Conservation (phyloP, 2,797 vertebrate species). For the Gila robusta region DNA sequence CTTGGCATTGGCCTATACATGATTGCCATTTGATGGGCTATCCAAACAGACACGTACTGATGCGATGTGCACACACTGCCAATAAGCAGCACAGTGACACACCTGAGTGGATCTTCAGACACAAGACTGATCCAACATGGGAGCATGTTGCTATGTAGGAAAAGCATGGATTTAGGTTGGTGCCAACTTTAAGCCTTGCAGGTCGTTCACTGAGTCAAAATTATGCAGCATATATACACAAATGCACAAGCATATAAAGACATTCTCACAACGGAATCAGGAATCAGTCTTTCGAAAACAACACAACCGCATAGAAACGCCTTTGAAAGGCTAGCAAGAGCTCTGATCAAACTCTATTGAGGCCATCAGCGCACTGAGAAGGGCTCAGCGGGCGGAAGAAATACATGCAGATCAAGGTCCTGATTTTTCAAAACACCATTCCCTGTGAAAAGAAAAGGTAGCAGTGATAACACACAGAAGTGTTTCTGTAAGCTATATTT, state of each 20-base stretch:
- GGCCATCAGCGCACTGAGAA: conserved; percentile 28
- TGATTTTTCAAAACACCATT: conserved; percentile 34
- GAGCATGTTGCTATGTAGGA: background rate
- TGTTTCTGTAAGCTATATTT: conserved; percentile 66
- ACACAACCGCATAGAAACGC: background rate
- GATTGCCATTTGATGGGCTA: conserved; percentile 34
- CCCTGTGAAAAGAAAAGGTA: conserved; percentile 31
- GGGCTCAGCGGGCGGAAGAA: conserved; percentile 1
- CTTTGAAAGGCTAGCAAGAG: conserved; percentile 22
- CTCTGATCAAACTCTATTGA: conserved; percentile 37
- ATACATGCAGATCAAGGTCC: conserved; percentile 40
- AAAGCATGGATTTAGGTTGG: background rate
- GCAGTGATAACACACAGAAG: conserved; percentile 8
- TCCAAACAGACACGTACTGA: conserved; percentile 13
- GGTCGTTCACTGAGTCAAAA: background rate
- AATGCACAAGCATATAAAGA: background rate
- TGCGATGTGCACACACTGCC: background rate
- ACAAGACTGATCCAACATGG: background rate
- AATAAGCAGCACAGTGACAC: background rate
- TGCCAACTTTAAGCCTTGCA: background rate
- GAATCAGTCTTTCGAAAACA: conserved; percentile 29
- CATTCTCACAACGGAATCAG: conserved; percentile 10
- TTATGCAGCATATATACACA: background rate
- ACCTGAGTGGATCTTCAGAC: conserved; percentile 15
- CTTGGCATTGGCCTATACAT: conserved; percentile 46